Percentiles rank a stretch among this genome's conserved stretches.
phyloP scores from a whole-genome alignment of 2,888 invertebrate genomes.

The Mythimna lalbum region DNA sequence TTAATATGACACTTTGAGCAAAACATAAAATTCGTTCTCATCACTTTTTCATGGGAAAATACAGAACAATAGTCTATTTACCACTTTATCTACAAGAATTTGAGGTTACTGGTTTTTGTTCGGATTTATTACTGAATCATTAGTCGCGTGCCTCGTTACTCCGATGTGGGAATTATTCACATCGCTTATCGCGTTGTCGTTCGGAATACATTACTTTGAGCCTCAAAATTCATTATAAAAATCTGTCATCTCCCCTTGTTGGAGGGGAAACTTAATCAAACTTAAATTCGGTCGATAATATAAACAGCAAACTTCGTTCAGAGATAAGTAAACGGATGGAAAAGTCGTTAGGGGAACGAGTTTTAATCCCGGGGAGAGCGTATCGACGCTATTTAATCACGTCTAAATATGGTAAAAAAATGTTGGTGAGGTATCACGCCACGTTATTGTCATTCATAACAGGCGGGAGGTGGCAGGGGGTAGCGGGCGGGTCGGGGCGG shows the following conservation, averaged over 20 bases:
- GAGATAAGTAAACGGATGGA: conserved; percentile 84
- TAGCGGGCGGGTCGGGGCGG: conserved; percentile 60
- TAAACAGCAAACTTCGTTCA: conserved; percentile 84
- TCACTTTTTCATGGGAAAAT: conserved; percentile 48
- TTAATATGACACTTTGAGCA: conserved; percentile 17
- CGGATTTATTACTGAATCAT: conserved; percentile 52
- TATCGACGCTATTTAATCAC: conserved; percentile 88
- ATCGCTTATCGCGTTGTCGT: conserved; percentile 35
- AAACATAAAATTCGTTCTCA: conserved; percentile 48
- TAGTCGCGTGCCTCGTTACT: conserved; percentile 53
- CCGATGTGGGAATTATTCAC: conserved; percentile 45
- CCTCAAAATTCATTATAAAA: conserved; percentile 59
- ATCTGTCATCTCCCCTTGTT: conserved; percentile 69
- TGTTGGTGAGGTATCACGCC: conserved; percentile 84
- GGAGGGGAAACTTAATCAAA: conserved; percentile 83
- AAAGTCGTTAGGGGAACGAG: conserved; percentile 83
- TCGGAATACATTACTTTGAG: conserved; percentile 48
- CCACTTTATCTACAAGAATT: conserved; percentile 50
- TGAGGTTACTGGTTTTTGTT: conserved; percentile 54
- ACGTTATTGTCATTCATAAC: conserved; percentile 90
- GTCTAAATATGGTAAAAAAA: conserved; percentile 87
- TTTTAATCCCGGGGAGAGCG: conserved; percentile 81
- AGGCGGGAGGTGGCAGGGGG: conserved; percentile 67
- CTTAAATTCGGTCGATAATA: conserved; percentile 86
- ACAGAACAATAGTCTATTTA: conserved; percentile 54